Conservation (phyloP, 1,140 invertebrate genomes). For the Mesaphorura yosii region DNA sequence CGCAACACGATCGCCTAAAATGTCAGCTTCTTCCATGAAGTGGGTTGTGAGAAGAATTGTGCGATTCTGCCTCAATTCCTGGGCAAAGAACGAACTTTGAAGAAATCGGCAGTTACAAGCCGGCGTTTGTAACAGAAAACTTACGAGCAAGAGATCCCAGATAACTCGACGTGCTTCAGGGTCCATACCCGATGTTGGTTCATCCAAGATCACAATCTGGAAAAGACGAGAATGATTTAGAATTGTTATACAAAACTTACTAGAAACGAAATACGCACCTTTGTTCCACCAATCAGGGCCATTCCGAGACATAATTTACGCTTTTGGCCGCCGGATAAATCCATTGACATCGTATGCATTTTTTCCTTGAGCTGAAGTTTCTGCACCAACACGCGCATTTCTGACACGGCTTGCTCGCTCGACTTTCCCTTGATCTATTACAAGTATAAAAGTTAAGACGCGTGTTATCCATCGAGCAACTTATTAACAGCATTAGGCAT, state of each 20-base stretch:
- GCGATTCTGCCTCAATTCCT: conserved; percentile 45
- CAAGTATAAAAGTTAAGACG: no score
- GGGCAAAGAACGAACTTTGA: background rate
- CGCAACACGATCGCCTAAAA: conserved; percentile 47
- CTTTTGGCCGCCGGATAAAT: conserved; percentile 46
- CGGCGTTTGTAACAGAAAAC: background rate
- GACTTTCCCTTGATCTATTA: conserved; percentile 40
- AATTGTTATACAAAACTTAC: background rate
- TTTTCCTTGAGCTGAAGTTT: conserved; percentile 43
- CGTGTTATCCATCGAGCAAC: no score
- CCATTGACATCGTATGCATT: conserved; percentile 35
- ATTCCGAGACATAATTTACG: conserved; percentile 43
- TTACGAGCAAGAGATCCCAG: conserved; percentile 42
- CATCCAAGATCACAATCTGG: conserved; percentile 27
- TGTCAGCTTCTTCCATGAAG: conserved; percentile 84
- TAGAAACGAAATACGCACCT: conserved; percentile 26
- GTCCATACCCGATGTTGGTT: conserved; percentile 45
- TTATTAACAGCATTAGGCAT: no score
- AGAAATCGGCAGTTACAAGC: background rate
- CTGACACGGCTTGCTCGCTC: conserved; percentile 33
- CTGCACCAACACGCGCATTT: conserved; percentile 34
- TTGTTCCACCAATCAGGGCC: conserved; percentile 41
- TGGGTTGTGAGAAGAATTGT: conserved; percentile 91
- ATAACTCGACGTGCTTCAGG: conserved; percentile 47
- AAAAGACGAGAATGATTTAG: conserved; percentile 36